Base-by-base conservation (phyloP, 2,797 vertebrate species). In the Spizella passerina region DNA sequence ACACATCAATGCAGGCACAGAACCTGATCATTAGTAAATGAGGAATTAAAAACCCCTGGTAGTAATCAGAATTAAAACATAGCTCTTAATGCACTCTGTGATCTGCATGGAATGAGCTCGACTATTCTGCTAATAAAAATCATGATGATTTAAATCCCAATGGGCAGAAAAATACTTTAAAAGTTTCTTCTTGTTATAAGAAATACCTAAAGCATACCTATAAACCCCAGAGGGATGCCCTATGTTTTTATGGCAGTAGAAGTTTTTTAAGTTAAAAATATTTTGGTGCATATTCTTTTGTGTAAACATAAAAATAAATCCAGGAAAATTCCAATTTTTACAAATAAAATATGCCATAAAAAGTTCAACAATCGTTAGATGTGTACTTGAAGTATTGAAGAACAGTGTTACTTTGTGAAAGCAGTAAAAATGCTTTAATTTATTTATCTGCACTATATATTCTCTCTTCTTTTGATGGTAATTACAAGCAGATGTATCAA, bases 401-500 rank as follows among this genome's bases (percentile, higher is more conserved):
- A 76, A 96, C 80, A 41, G 73, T 38, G 89, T 93, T 93, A 44
- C 78, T 91, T 72, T 72, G 77, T 89, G 80, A 91, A 94, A 93
- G 86, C 89, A 88, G 77, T 89, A 93, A 96, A 96, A 90, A 65
- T 29, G 53, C 7, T 46, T 71, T 64, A 57, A 86, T 92, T 92
- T 86, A 30, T 95, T 90, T 95, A 97, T 94, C 95, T 95, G 89
- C 93, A 96, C 92, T 75, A 92, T 39, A 89, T 82, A 95, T 86
- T 92, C 59, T 92, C 87, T 94, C 81, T 94, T 71, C 86, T 97
- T 97, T 96, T 96, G 94, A 91, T 96, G 96, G 91, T 97, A 97
- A 98, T 98, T 98, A 98, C 91, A 97, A 97, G 93, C 95, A 96
- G 95, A 98, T 96, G 95, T 96, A 97, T 98, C 97, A 97, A 97